A percentile compares a stretch with the other conserved stretches of the same genome.
phyloP scores from a whole-genome alignment of 1,140 invertebrate genomes.

The Neodiprion pinetum region DNA sequence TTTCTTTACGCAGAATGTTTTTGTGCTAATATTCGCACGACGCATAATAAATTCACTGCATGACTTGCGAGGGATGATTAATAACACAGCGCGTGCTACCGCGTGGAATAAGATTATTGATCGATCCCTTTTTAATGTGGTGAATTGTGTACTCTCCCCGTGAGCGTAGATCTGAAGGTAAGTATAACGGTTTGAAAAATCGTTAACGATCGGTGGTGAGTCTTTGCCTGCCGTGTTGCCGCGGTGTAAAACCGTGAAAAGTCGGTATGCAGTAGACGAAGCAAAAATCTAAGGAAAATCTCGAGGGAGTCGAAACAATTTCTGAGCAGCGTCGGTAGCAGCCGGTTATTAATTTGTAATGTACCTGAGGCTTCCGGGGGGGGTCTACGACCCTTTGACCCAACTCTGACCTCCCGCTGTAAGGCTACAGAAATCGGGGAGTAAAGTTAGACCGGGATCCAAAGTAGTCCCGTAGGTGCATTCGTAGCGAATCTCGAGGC shows the following conservation, averaged over 20 bases:
- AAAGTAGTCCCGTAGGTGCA: conserved; percentile 15
- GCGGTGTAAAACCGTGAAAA: not conserved
- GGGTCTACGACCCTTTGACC: conserved; percentile 1
- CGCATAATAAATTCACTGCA: no score
- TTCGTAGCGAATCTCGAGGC: conserved; percentile 14
- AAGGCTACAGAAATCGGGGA: not conserved
- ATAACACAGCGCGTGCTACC: no score
- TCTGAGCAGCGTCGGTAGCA: no score
- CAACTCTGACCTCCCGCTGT: conserved; percentile 8
- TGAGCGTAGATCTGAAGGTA: no score
- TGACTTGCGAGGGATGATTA: no score
- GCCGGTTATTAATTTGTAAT: not conserved
- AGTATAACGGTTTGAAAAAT: not conserved
- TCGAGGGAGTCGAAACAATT: no score
- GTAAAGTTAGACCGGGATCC: conserved; percentile 3
- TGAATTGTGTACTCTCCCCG: not conserved
- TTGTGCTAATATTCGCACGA: no score
- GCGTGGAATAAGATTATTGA: no score
- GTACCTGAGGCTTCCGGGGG: not conserved
- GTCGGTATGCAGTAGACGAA: not conserved
- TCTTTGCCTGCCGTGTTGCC: not conserved
- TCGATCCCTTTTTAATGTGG: no score
- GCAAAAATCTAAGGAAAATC: no score
- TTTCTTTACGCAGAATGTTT: no score
- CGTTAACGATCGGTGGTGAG: not conserved